These are phyloP conservation scores for Ericerus pela DNA, from an alignment of 1,140 invertebrate species.

Conservation along the genomic window DNA sequence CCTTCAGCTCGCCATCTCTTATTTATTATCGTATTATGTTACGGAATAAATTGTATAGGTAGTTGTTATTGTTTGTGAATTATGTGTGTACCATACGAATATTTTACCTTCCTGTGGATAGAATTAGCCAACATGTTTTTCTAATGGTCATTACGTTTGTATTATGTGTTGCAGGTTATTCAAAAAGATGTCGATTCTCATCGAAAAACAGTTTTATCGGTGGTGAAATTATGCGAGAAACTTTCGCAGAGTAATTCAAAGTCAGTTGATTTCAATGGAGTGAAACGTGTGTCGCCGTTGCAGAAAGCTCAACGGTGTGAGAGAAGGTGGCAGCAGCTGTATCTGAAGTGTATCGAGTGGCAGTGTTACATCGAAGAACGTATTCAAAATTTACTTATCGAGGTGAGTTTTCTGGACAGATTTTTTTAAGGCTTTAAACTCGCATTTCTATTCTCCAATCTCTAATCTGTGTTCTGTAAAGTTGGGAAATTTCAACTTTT, in stretches of 20 bases:
- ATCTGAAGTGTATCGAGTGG: conserved; percentile 74
- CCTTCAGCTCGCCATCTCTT: too few species aligned
- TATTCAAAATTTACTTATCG: neutral
- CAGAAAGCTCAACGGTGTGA: conserved; percentile 45
- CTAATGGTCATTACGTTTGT: neutral
- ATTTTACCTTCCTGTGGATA: too few species aligned
- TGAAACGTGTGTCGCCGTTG: conserved; percentile 13
- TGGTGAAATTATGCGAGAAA: conserved; percentile 48
- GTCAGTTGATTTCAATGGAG: conserved; percentile 9
- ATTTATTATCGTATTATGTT: too few species aligned
- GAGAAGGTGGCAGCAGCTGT: conserved; percentile 72
- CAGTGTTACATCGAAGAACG: conserved; percentile 56
- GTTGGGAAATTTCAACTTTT: too few species aligned
- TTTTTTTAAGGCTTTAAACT: too few species aligned
- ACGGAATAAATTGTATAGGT: too few species aligned
- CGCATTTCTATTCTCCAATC: too few species aligned
- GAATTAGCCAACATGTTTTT: too few species aligned
- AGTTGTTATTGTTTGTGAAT: too few species aligned
- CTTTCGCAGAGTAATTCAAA: conserved; percentile 21
- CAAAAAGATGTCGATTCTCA: conserved; percentile 71
- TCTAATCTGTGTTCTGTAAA: too few species aligned
- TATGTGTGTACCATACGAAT: too few species aligned
- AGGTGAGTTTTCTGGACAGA: too few species aligned
- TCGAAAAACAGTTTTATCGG: conserved; percentile 61
- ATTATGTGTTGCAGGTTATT: conserved; percentile 47